Evolutionary conservation across 2,888 invertebrate species (phyloP).

Genomic region (Limnephilus lunatus): DNA sequence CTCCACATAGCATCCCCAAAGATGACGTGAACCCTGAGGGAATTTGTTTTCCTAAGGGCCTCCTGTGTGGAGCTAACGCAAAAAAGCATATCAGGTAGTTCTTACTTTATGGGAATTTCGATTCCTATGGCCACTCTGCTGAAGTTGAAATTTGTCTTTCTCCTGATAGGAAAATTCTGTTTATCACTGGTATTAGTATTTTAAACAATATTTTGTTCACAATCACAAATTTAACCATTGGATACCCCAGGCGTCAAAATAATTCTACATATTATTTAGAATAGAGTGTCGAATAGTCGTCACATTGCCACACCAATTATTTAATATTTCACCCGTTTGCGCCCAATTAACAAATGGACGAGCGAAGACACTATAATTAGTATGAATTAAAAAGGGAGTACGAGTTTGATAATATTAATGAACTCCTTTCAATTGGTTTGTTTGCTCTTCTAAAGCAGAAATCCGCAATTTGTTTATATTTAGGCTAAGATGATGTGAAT

Average conservation of each 20-base stretch:
- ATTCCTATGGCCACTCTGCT: background rate
- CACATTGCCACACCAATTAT: background rate
- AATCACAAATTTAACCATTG: too few species aligned
- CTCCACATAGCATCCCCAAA: too few species aligned
- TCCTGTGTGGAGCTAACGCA: too few species aligned
- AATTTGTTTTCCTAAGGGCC: too few species aligned
- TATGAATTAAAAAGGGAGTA: background rate
- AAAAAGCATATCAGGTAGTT: too few species aligned
- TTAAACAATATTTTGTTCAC: too few species aligned
- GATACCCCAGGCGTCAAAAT: background rate
- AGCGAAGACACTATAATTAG: background rate
- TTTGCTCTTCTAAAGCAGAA: background rate
- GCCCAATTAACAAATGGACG: background rate
- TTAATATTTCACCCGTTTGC: background rate
- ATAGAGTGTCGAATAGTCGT: background rate
- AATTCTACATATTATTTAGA: background rate
- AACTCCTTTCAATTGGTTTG: background rate
- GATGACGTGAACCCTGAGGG: too few species aligned
- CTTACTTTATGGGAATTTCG: too few species aligned
- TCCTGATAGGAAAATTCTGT: too few species aligned
- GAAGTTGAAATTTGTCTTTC: background rate
- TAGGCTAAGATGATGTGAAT: background rate
- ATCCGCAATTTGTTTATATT: background rate
- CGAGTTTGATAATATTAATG: background rate
- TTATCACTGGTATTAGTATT: too few species aligned